These are phyloP conservation scores for Miniopterus natalensis DNA, from an alignment of 2,113 vertebrate genomes.

Conservation along the genomic window DNA sequence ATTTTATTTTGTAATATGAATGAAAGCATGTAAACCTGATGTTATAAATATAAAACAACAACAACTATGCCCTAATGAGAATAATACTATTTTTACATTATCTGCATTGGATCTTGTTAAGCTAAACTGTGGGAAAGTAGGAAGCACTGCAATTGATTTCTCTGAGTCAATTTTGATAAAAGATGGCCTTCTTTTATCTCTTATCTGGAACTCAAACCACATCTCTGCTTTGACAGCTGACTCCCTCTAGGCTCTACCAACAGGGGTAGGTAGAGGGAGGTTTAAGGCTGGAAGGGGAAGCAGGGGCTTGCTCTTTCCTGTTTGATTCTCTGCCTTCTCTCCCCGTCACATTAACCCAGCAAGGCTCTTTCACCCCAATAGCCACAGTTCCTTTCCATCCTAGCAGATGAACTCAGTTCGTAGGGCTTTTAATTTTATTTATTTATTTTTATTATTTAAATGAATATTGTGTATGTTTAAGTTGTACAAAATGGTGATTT, in stretches of 20 bases:
- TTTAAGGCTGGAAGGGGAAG: not conserved
- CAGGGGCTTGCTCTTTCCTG: not conserved
- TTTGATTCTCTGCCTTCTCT: not conserved
- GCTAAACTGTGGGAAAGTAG: not conserved
- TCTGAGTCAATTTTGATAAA: not conserved
- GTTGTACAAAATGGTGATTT: not conserved
- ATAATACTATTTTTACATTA: not conserved
- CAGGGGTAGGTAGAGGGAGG: not conserved
- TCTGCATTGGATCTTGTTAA: not conserved
- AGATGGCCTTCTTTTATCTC: not conserved
- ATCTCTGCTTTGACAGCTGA: not conserved
- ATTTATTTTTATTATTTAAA: not conserved
- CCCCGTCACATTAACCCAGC: not conserved
- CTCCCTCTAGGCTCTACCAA: not conserved
- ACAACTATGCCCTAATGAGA: not conserved
- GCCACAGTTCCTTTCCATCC: not conserved
- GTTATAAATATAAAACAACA: not conserved
- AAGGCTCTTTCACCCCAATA: not conserved
- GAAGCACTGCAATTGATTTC: not conserved
- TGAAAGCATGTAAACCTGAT: not conserved
- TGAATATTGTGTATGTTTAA: not conserved
- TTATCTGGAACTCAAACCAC: not conserved
- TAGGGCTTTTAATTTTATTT: not conserved
- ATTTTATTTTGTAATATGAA: slow-evolving; percentile 54
- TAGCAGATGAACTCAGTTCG: not conserved